These are phyloP conservation scores for Daubentonia madagascariensis DNA, from an alignment of 2,113 vertebrate species.

Conservation along the genomic window DNA sequence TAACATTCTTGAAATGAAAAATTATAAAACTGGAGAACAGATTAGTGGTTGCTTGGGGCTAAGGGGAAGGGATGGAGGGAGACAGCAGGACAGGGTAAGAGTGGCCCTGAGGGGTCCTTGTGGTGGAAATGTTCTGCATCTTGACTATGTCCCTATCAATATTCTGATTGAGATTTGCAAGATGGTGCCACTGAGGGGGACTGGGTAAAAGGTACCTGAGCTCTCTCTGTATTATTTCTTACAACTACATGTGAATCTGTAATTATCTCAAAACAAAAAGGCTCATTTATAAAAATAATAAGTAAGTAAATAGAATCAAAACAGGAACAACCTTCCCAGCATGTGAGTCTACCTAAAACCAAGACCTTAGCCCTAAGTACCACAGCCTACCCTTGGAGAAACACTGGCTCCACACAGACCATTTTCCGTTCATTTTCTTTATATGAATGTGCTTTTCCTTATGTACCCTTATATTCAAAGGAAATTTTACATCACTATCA, in stretches of 20 bases:
- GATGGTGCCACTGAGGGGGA: accelerated
- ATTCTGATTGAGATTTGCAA: neutral
- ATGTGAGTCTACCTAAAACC: neutral
- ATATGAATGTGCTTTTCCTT: neutral
- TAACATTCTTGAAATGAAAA: neutral
- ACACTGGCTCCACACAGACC: accelerated
- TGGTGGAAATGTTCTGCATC: neutral
- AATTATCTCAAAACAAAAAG: neutral
- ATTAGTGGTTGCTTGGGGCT: accelerated
- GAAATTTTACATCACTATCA: accelerated
- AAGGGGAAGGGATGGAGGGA: accelerated
- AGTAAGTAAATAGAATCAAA: neutral
- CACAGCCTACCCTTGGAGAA: neutral
- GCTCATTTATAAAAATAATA: neutral
- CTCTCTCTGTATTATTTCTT: neutral
- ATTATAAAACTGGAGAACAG: neutral
- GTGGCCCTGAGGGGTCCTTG: neutral
- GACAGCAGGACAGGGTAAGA: neutral
- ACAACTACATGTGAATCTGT: neutral
- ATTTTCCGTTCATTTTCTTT: neutral
- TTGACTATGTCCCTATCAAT: accelerated
- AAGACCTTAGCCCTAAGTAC: accelerated
- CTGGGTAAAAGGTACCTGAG: accelerated
- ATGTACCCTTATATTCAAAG: neutral
- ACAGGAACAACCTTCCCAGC: neutral